These are phyloP conservation scores for Tiliacea citrago DNA, from an alignment of 2,888 invertebrate species.

Conservation along the genomic window DNA sequence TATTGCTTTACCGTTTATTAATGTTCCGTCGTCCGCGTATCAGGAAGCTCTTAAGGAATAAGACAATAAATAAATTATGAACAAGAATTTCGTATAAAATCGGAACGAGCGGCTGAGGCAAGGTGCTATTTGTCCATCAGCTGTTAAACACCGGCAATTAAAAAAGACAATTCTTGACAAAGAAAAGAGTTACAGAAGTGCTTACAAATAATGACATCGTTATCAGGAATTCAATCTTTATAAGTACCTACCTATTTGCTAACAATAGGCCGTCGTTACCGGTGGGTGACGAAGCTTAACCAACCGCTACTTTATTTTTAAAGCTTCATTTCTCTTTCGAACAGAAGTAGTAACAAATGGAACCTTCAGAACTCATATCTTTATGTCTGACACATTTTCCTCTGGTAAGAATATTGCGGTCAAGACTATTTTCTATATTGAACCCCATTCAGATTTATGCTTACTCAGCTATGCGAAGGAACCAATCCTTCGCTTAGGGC, in stretches of 20 bases:
- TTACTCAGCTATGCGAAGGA: constrained; percentile 18
- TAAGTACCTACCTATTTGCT: constrained; percentile 25
- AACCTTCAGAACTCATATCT: constrained; percentile 11
- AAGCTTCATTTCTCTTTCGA: constrained; percentile 14
- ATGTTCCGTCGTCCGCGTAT: constrained; percentile 12
- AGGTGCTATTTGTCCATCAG: constrained; percentile 7
- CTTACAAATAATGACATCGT: constrained; percentile 30
- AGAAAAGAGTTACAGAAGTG: constrained; percentile 12
- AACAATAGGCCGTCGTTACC: constrained; percentile 36
- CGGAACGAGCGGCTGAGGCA: neutral
- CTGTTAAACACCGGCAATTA: neutral
- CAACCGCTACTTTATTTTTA: constrained; percentile 30
- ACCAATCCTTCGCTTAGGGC: constrained; percentile 19
- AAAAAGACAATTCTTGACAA: constrained; percentile 7
- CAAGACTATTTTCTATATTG: constrained; percentile 28
- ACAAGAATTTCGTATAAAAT: constrained; percentile 7
- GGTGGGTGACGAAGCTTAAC: neutral
- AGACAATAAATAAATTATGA: constrained; percentile 22
- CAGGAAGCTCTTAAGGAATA: constrained; percentile 27
- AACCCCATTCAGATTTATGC: constrained; percentile 22
- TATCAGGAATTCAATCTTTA: constrained; percentile 35
- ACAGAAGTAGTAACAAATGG: constrained; percentile 7
- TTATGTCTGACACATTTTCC: constrained; percentile 22
- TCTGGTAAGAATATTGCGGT: constrained; percentile 14
- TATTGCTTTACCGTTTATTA: constrained; percentile 41